Evolutionary conservation across 2,797 vertebrate species (phyloP).

Genomic region (Micropoecilia bifurca): DNA sequence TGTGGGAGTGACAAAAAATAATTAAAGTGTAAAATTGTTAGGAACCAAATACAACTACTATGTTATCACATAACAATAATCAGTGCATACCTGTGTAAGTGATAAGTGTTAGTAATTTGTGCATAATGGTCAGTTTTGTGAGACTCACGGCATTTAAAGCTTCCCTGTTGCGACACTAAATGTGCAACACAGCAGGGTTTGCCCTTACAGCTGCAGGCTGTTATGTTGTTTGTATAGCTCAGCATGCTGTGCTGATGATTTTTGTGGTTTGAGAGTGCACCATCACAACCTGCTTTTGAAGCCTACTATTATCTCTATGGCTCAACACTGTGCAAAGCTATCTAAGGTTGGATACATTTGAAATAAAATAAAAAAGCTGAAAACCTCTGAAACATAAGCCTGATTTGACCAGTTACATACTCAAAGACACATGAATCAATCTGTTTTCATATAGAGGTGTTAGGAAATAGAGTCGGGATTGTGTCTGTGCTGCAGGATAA

Average conservation of each 20-base stretch:
- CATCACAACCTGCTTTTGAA: slow-evolving; percentile 47
- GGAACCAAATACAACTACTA: slow-evolving; percentile 5
- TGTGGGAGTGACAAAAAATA: neutral
- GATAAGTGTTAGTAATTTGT: slow-evolving; percentile 16
- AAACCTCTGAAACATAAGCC: slow-evolving; percentile 15
- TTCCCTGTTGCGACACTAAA: slow-evolving; percentile 21
- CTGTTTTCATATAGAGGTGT: slow-evolving; percentile 4
- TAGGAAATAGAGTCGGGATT: neutral
- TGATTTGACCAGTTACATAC: slow-evolving; percentile 35
- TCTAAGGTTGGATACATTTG: slow-evolving; percentile 56
- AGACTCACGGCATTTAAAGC: slow-evolving; percentile 10
- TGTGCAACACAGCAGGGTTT: slow-evolving; percentile 9
- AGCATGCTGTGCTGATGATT: slow-evolving; percentile 31
- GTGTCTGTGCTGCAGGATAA: slow-evolving; percentile 3
- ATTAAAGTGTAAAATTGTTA: neutral
- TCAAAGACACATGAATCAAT: slow-evolving; percentile 12
- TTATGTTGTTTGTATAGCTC: slow-evolving; percentile 25
- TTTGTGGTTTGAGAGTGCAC: slow-evolving; percentile 29
- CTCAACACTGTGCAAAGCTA: slow-evolving; percentile 41
- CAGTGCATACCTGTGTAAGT: slow-evolving; percentile 2
- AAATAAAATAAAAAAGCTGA: slow-evolving; percentile 23
- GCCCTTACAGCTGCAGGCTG: slow-evolving; percentile 25
- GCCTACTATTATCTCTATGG: slow-evolving; percentile 39
- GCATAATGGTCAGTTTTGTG: neutral
- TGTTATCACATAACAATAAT: slow-evolving; percentile 8